These are phyloP conservation scores for Orestias chungarensis DNA, from an alignment of 2,797 vertebrate species.

Conservation along the genomic window DNA sequence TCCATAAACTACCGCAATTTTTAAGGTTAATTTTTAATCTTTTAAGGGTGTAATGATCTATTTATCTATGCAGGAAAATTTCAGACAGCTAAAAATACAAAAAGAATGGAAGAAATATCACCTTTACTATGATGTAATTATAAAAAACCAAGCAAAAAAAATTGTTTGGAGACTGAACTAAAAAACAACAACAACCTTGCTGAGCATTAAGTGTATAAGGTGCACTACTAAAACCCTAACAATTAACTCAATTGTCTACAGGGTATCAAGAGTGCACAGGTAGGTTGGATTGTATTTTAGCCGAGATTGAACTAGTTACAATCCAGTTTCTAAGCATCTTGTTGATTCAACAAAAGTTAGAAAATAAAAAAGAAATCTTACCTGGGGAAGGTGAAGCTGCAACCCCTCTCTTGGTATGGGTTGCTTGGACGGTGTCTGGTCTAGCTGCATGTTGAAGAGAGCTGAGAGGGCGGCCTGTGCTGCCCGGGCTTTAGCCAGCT, in stretches of 20 bases:
- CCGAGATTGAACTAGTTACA: neutral
- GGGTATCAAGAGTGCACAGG: neutral
- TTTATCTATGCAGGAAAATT: no score
- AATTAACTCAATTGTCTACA: neutral
- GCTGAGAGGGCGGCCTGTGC: constrained; percentile 93
- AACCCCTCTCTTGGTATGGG: constrained; percentile 96
- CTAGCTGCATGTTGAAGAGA: constrained; percentile 97
- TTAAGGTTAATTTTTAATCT: no score
- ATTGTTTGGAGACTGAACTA: neutral
- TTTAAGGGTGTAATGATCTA: no score
- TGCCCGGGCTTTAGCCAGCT: constrained; percentile 95
- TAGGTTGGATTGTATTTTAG: neutral
- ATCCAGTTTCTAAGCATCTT: neutral
- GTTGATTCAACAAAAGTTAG: neutral
- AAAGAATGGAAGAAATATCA: neutral
- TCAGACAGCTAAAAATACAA: no score
- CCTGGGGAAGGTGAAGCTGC: constrained; percentile 95
- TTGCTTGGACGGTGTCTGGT: constrained; percentile 95
- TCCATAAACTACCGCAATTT: neutral
- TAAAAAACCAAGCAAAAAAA: neutral
- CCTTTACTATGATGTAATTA: neutral
- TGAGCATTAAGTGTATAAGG: neutral
- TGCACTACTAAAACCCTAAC: neutral
- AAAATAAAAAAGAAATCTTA: constrained; percentile 64
- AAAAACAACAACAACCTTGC: neutral